Percentiles rank a stretch among this genome's conserved stretches.
These are phyloP conservation scores for Melipona bicolor DNA, from an alignment of 2,888 invertebrate genomes.

Conservation along the genomic window DNA sequence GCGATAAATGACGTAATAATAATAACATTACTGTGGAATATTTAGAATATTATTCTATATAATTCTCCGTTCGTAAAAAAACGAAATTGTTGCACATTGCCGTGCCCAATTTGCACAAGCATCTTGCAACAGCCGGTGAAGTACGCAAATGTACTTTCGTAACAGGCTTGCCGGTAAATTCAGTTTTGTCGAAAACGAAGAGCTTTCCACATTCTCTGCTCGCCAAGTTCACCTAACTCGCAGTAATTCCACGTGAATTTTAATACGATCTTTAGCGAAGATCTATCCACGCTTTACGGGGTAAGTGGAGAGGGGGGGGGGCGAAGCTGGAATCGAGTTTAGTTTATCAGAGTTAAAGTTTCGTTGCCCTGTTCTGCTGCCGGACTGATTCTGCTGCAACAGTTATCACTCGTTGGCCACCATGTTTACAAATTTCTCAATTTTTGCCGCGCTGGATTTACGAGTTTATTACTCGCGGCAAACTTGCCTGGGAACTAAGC, in stretches of 20 bases:
- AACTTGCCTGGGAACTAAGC: constrained; percentile 30
- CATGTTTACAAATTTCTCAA: constrained; percentile 52
- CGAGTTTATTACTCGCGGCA: constrained; percentile 42
- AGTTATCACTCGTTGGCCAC: constrained; percentile 33
- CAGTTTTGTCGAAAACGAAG: background rate
- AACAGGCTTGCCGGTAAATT: background rate
- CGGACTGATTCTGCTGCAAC: constrained; percentile 15
- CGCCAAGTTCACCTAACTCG: background rate
- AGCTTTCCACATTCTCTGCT: background rate
- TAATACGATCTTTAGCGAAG: background rate
- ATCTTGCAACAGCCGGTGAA: background rate
- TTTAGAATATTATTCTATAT: too few relatives aligned
- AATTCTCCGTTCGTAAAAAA: too few relatives aligned
- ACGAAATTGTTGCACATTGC: too few relatives aligned
- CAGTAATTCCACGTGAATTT: background rate
- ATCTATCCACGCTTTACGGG: background rate
- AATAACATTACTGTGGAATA: too few relatives aligned
- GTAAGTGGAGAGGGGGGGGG: accelerated
- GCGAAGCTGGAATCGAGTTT: background rate
- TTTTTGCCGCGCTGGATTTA: constrained; percentile 41
- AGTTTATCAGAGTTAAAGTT: constrained; percentile 6
- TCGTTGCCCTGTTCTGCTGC: background rate
- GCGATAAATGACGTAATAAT: too few relatives aligned
- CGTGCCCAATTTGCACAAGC: background rate
- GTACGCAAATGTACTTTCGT: background rate